A percentile compares a stretch with the other conserved stretches of the same genome.
Evolutionary conservation across 2,113 vertebrate genomes (phyloP).

Genomic region (Microcebus tavaratra): DNA sequence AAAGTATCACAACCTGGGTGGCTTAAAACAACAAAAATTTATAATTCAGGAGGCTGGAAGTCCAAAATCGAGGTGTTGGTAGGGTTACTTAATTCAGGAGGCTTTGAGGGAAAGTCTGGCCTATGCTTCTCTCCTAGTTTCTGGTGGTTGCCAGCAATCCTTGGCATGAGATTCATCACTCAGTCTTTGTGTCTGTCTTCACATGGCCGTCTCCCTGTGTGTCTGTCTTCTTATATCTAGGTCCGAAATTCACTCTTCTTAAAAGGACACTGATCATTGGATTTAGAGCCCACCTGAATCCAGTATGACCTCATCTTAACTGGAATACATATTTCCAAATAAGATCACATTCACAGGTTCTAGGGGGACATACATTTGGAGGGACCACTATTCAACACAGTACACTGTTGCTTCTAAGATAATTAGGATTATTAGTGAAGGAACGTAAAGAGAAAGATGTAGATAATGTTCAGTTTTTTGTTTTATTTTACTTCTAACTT

Average conservation of each 20-base stretch:
- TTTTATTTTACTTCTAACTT: slow-evolving; percentile 32
- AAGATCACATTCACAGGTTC: slow-evolving; percentile 7
- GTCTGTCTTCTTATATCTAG: neutral
- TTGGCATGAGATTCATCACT: neutral
- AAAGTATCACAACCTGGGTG: neutral
- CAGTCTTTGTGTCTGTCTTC: neutral
- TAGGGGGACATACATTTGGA: neutral
- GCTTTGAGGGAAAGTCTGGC: neutral
- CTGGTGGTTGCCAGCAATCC: neutral
- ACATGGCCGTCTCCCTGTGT: neutral
- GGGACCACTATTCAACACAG: neutral
- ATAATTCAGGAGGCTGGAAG: neutral
- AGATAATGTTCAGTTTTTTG: neutral
- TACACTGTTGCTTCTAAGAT: neutral
- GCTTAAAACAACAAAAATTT: neutral
- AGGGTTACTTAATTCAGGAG: neutral
- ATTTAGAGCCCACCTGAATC: neutral
- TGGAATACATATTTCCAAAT: neutral
- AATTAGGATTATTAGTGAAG: neutral
- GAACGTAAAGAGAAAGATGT: neutral
- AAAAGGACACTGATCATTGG: neutral
- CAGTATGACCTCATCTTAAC: neutral
- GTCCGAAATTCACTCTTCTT: neutral
- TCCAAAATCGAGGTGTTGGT: neutral
- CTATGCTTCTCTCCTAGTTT: neutral